Evolutionary conservation across 2,888 invertebrate species (phyloP).

Genomic region (Morpho deidamia): DNA sequence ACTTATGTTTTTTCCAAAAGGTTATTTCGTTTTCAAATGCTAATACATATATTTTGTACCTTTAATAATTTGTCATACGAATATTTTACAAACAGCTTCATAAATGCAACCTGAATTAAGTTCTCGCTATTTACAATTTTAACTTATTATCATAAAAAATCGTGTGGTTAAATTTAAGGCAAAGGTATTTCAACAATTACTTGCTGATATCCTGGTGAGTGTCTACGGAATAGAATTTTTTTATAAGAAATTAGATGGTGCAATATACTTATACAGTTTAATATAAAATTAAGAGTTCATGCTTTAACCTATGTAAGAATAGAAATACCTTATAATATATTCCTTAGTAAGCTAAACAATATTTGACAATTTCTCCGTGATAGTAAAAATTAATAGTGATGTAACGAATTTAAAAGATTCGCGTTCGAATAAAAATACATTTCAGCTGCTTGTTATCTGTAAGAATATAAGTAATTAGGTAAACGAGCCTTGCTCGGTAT

Average conservation of each 20-base stretch:
- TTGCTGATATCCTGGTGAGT: slow-evolving; percentile 1
- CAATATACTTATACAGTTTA: no score
- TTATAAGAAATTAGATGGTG: no score
- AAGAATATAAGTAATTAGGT: no score
- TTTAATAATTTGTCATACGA: background rate
- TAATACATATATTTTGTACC: background rate
- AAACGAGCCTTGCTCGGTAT: no score
- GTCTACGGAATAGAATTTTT: background rate
- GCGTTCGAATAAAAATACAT: no score
- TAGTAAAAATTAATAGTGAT: background rate
- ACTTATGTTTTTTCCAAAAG: no score
- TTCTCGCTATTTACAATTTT: slow-evolving; percentile 10
- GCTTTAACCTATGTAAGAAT: no score
- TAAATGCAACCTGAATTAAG: slow-evolving; percentile 4
- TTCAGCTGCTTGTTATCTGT: no score
- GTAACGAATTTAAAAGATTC: background rate
- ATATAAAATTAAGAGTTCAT: no score
- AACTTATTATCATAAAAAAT: background rate
- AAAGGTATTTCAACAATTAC: background rate
- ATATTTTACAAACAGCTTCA: background rate
- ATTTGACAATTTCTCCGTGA: background rate
- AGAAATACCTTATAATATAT: no score
- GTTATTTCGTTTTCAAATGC: no score
- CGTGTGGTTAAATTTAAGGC: background rate
- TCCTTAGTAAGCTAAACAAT: no score